Evolutionary conservation across 2,113 vertebrate species (phyloP), one percentile per base, ranked within the genome.

Genomic region (Aspidoscelis tigris): DNA sequence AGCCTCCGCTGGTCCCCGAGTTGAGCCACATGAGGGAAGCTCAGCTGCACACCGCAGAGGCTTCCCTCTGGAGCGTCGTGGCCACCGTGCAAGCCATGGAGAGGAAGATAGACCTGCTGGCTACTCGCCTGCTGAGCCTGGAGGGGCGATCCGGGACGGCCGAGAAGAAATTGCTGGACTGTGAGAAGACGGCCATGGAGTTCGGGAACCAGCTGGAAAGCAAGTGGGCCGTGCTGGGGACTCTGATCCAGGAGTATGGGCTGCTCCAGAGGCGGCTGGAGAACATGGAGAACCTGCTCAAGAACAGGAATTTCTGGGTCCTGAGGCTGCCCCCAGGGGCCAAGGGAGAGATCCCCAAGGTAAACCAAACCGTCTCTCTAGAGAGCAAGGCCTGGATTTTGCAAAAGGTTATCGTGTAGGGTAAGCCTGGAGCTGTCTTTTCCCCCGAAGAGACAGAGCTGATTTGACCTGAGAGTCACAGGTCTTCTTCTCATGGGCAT

Each of bases 1-100:
- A 95, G 88, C 93, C 96, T 0, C 93, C 95, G 9, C 85, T 95
- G 53, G 92, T 96, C 81, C 94, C 93, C 0, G 90, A 93, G 80
- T 90, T 93, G 39, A 88, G 92, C 1, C 93, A 94, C 16, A 88
- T 95, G 76, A 89, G 92, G 22, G 96, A 96, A 53, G 95, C 95
- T 0, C 95, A 96, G 76, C 90, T 96, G 14, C 96, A 96, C 86
- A 95, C 95, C 0, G 95, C 96, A 0, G 96, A 96, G 90, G 95
- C 96, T n/a, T 96, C 96, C 20, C 92, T 96, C 82, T 96, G 96
- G 96, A 96, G 95, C 0, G 96, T 96, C 80, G 96, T 96, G 90
- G 96, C 96, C 6, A 95, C 96, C 0, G 96, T 96, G 55, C 96
- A 96, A 84, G 95, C 96, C 14, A 93, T 96, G 82, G 96, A 96